Conservation (phyloP, 1,140 invertebrate species). For the Cheumatopsyche charites region DNA sequence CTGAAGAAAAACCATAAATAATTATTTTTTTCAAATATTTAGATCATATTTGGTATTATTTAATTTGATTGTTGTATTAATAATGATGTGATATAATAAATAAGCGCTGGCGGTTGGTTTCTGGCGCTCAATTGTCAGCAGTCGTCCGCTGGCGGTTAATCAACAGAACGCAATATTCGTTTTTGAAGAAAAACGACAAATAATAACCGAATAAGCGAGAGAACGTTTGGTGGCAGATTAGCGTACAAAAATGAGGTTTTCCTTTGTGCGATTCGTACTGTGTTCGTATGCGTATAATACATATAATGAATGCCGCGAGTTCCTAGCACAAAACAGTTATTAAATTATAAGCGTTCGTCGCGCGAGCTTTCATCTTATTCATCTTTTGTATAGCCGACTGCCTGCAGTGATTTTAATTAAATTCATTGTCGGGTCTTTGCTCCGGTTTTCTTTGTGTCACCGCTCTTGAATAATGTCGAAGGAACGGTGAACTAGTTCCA, state of each 20-base stretch:
- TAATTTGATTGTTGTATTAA: too few relatives aligned
- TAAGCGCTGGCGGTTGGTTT: too few relatives aligned
- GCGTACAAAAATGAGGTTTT: conserved; percentile 2
- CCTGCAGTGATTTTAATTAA: conserved; percentile 46
- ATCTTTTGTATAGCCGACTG: conserved; percentile 38
- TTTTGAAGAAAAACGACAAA: not conserved
- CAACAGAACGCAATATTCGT: too few relatives aligned
- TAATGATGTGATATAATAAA: too few relatives aligned
- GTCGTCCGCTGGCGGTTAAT: too few relatives aligned
- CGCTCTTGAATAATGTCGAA: conserved; percentile 35
- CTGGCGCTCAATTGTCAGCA: too few relatives aligned
- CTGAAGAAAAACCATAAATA: too few relatives aligned
- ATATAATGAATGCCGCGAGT: not conserved
- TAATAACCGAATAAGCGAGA: not conserved
- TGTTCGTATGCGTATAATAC: too few relatives aligned
- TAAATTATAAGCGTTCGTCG: conserved; percentile 32
- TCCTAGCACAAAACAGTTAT: not conserved
- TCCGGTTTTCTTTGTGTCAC: conserved; percentile 39
- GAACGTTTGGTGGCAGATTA: not conserved
- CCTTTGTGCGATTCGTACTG: not conserved
- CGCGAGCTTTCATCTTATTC: conserved; percentile 14
- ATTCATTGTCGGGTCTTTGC: conserved; percentile 30
- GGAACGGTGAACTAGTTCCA: not conserved
- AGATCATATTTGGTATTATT: too few relatives aligned
- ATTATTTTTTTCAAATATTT: too few relatives aligned